Base-by-base conservation (phyloP, 2,113 vertebrate species). In the Telmatochromis brichardi region DNA sequence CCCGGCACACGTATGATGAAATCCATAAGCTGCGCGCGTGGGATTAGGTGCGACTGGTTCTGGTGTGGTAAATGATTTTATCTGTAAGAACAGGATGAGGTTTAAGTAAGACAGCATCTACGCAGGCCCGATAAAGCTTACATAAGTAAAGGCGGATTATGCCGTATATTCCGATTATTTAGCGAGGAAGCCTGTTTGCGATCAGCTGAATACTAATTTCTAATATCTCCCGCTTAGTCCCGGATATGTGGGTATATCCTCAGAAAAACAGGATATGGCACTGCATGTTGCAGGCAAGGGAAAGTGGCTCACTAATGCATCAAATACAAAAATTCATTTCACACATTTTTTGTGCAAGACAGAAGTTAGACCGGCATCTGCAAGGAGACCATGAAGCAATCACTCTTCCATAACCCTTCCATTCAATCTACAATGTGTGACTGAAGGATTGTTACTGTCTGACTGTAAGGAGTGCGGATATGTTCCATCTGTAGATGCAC, bases 51-150 rank as follows among this genome's bases (percentile, higher is more conserved):
- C 23, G 10, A 89, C 88, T 90, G 89, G 90, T 93, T 89, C 90
- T 93, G 90, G 88, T 92, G 91, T 79, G 85, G 86, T 92, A 90
- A 95, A 93, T 92, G 93, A 94, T 95, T 92, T 89, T 91, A 95
- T 94, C 92, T 91, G 90, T 88, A 63, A 35, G 90, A 93, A 93
- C 93, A 94, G 88, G 90, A 92, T 87, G 89, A 86, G 90, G 86
- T 94, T 94, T 91, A 90, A 94, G 91, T 86, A 94, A 91, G 81
- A 83, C 90, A 88, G 60, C 82, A 84, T 89, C 91, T 83, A 90
- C 5, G 28, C 76, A 6, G 50, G 86, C 87, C 86, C 5, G 58
- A 88, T 91, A 89, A 92, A 86, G 90, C 91, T 94, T 92, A 93
- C 90, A 92, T 89, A 94, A 94, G 87, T 87, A 81, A 84, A 88